A percentile compares a stretch with the other conserved stretches of the same genome.
phyloP scores from a whole-genome alignment of 2,113 vertebrate species.

The Albula glossodonta region DNA sequence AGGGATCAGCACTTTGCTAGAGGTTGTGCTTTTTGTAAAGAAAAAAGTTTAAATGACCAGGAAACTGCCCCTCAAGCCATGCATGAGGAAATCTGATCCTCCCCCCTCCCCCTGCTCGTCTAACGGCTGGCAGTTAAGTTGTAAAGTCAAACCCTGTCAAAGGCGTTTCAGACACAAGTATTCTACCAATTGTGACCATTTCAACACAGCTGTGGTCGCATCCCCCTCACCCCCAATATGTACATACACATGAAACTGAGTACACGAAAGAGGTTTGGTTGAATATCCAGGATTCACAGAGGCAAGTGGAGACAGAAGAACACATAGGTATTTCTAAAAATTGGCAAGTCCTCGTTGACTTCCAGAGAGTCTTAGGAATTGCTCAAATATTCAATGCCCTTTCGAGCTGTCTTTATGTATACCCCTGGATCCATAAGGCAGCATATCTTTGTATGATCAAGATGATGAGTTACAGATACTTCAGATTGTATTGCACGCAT shows the following conservation, averaged over 20 bases:
- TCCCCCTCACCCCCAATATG: background rate
- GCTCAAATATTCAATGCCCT: no score
- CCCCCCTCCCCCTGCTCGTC: background rate
- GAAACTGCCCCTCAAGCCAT: background rate
- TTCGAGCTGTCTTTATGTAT: no score
- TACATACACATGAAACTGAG: background rate
- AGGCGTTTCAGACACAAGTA: background rate
- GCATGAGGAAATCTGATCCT: background rate
- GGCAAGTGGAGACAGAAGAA: background rate
- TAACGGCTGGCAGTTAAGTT: background rate
- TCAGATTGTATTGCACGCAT: background rate
- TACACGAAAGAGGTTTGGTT: no score
- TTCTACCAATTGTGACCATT: background rate
- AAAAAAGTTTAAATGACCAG: background rate
- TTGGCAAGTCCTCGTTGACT: background rate
- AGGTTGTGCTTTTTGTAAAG: background rate
- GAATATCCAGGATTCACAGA: background rate
- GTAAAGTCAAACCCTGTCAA: slow-evolving; percentile 7
- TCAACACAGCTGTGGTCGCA: background rate
- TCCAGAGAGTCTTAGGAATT: no score
- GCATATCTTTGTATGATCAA: background rate
- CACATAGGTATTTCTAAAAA: background rate
- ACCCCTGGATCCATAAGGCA: no score
- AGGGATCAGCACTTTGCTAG: background rate
- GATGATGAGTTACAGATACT: background rate